Base-by-base conservation (phyloP, 2,797 vertebrate genomes). In the Syngnathus acus region DNA sequence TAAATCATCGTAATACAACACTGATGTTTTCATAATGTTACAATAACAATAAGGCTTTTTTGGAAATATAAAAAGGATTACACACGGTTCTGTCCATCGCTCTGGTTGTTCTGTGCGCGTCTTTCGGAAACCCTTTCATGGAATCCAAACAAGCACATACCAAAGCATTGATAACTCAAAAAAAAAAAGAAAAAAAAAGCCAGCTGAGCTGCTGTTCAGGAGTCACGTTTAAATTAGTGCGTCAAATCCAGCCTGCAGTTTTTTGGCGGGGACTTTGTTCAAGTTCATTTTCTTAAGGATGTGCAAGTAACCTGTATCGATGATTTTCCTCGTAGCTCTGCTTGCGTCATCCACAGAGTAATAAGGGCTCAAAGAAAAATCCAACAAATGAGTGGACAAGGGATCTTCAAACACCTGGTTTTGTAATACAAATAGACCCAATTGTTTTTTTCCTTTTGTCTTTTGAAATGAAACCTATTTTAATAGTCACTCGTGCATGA, bases 41-140 rank as follows among this genome's bases (percentile, higher is more conserved):
- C 89, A 89, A 80, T 85, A 89, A 90, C 88, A 90, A 90, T 93
- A 93, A 93, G 92, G 92, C 92, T 90, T 91, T 91, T 91, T 90
- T 90, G 91, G 90, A 90, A 92, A 90, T 89, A 88, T 89, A 83
- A 89, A 87, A 82, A 87, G 32, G 85, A 90, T 89, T 82, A 89
- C 86, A 88, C 87, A 90, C 87, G 85, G 84, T 88, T 87, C 86
- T 84, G 84, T 89, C 84, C 86, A 74, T 83, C 83, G 65, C 68
- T 45, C 42, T 37, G 69, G 21, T 45, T 45, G 40, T 80, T 78
- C 86, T 84, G 81, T 84, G 84, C 83, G 86, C 82, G 71, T 61
- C 54, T 57, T 54, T 57, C 21, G 37, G 70, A 82, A 76, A 76
- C 77, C 32, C 26, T 78, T 73, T 71, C 58, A 26, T 71, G 73